Percentiles rank a stretch among this genome's conserved stretches.
phyloP scores from a whole-genome alignment of 2,113 vertebrate genomes.

The Malurus elegans region DNA sequence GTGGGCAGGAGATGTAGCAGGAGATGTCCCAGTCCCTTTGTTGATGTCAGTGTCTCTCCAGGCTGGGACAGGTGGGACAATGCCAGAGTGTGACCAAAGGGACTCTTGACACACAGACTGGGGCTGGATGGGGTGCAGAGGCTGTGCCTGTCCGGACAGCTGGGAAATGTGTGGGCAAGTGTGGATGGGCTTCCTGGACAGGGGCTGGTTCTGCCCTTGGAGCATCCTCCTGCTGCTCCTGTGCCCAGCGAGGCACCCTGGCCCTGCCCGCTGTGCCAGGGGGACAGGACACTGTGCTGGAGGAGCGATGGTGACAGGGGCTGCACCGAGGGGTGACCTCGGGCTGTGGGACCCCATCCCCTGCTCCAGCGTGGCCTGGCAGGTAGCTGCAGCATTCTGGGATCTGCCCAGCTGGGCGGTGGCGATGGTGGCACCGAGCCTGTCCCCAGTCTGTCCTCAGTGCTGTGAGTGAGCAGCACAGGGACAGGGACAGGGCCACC shows the following conservation, averaged over 20 bases:
- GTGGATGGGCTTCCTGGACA: accelerated
- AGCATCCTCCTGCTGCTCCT: neutral
- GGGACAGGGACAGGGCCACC: neutral
- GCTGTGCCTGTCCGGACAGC: neutral
- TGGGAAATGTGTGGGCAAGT: neutral
- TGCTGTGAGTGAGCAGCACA: accelerated
- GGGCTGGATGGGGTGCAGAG: neutral
- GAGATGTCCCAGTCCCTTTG: neutral
- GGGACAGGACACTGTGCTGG: accelerated
- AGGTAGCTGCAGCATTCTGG: neutral
- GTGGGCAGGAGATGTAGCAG: neutral
- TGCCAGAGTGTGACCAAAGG: neutral
- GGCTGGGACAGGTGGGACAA: neutral
- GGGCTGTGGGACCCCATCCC: neutral
- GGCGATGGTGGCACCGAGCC: neutral
- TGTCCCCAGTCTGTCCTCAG: neutral
- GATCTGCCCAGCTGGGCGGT: neutral
- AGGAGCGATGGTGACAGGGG: neutral
- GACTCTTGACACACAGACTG: neutral
- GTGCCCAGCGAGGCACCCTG: no score
- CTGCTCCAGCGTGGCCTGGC: accelerated
- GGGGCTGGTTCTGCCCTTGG: neutral
- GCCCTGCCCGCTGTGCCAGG: accelerated
- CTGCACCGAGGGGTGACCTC: accelerated
- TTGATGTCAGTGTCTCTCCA: accelerated